These are phyloP conservation scores for Dinomys branickii DNA, from an alignment of 2,113 vertebrate genomes.

Conservation along the genomic window DNA sequence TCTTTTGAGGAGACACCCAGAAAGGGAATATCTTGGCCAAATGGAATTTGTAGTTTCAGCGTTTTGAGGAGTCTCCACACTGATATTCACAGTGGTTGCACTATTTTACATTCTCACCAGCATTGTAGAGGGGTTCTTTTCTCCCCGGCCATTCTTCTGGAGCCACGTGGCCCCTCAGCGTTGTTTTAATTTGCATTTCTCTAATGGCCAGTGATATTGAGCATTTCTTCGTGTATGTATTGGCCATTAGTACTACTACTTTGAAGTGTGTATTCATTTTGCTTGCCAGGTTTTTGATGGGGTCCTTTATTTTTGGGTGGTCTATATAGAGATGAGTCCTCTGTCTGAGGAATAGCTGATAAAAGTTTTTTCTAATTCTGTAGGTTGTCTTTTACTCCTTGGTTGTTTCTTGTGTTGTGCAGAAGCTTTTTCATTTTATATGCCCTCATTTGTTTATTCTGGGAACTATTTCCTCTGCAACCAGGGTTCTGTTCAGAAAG, in stretches of 20 bases:
- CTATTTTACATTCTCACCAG: no score
- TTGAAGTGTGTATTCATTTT: background rate
- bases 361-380: background rate
- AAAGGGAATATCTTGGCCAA: no score
- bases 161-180: background rate
- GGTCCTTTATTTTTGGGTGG: no score
- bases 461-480: background rate
- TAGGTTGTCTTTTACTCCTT: background rate
- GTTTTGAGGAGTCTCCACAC: no score
- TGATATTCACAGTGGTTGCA: no score
- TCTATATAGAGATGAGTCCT: no score
- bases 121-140: no score
- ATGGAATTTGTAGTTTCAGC: no score
- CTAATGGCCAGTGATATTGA: background rate
- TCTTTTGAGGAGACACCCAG: no score
- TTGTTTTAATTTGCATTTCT: background rate
- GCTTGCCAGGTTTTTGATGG: background rate
- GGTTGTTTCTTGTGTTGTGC: background rate
- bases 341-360: background rate
- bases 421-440: background rate
- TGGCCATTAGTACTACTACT: background rate
- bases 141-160: background rate
- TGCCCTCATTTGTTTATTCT: no score
- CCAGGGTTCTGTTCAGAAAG: background rate
- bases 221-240: background rate